Evolutionary conservation across 35 echinoderm and acorn worm species (phyloP).

Genomic region (Apostichopus japonicus): DNA sequence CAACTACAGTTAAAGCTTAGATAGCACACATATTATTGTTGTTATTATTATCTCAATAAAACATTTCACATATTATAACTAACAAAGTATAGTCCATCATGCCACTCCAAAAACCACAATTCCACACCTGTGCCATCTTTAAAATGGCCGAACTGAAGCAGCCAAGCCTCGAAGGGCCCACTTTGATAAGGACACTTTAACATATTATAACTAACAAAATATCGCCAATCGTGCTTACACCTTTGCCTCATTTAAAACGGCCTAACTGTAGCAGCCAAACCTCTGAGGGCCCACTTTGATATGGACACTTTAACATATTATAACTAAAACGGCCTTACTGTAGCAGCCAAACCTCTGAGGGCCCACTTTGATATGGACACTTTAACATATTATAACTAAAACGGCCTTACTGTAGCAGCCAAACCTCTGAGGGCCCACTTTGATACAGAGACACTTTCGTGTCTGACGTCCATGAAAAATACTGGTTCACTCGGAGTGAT

Average conservation of each 20-base stretch:
- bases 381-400: background rate
- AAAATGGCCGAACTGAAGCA: slow-evolving; percentile 92
- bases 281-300: slow-evolving; percentile 80
- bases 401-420: slow-evolving; percentile 94
- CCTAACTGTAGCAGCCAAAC: slow-evolving; percentile 89
- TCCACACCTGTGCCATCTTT: background rate
- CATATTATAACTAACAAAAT: too few species aligned
- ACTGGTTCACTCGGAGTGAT: slow-evolving; percentile 80
- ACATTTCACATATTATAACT: too few species aligned
- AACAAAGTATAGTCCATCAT: too few species aligned
- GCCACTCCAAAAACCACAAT: too few species aligned
- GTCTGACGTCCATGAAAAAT: slow-evolving; percentile 85
- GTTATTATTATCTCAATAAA: too few species aligned
- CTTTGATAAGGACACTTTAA: slow-evolving; percentile 65
- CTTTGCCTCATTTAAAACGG: slow-evolving; percentile 59
- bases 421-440: slow-evolving; percentile 87
- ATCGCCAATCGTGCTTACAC: too few species aligned
- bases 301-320: slow-evolving; percentile 45
- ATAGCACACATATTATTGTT: too few species aligned
- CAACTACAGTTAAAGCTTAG: too few species aligned
- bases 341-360: slow-evolving; percentile 79
- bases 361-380: slow-evolving; percentile 85
- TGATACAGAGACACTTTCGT: slow-evolving; percentile 82
- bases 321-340: slow-evolving; percentile 78
- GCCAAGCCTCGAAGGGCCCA: slow-evolving; percentile 86